Evolutionary conservation across 2,797 vertebrate species (phyloP).

Genomic region (Anableps anableps): DNA sequence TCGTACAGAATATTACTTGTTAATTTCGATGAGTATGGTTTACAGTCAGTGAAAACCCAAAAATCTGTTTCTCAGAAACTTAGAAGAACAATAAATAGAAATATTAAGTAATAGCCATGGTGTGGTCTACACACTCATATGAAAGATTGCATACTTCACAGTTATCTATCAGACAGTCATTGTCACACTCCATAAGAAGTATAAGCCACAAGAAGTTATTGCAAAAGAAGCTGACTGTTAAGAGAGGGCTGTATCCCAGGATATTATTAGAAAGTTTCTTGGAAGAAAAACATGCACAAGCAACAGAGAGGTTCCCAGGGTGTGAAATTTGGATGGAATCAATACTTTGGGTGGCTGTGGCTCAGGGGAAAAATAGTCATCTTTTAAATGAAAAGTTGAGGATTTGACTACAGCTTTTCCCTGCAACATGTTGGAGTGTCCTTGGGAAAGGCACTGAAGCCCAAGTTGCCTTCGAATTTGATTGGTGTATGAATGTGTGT

Average conservation of each 20-base stretch:
- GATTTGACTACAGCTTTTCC: not conserved
- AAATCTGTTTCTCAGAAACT: too few species aligned
- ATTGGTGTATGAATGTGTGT: not conserved
- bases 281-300: not conserved
- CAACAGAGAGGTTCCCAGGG: not conserved
- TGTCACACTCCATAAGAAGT: not conserved
- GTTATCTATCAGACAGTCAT: not conserved
- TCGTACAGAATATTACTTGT: not conserved
- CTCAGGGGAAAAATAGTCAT: not conserved
- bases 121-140: not conserved
- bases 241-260: not conserved
- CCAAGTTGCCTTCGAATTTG: not conserved
- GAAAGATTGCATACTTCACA: not conserved
- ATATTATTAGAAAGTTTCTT: not conserved
- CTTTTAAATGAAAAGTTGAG: not conserved
- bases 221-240: not conserved
- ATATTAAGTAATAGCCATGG: not conserved
- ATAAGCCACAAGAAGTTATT: not conserved
- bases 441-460: not conserved
- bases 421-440: not conserved
- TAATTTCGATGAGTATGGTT: not conserved
- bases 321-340: not conserved
- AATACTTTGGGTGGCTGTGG: not conserved
- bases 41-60: too few species aligned
- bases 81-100: not conserved